These are phyloP conservation scores for Pimpla rufipes DNA, from an alignment of 2,888 invertebrate genomes.

Conservation along the genomic window DNA sequence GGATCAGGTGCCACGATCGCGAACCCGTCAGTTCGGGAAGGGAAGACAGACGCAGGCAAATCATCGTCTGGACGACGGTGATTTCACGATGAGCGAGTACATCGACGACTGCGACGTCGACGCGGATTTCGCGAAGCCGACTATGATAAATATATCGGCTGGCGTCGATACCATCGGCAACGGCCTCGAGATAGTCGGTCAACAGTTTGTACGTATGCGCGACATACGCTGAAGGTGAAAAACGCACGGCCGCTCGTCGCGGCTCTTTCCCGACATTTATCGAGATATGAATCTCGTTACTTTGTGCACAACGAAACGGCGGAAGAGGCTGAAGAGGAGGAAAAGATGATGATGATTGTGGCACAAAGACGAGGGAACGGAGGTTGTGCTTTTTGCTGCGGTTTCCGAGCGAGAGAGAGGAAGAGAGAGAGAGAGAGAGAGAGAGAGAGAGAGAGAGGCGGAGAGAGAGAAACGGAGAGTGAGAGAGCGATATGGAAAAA, in stretches of 20 bases:
- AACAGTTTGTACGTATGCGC: constrained; percentile 82
- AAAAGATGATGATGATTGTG: constrained; percentile 1
- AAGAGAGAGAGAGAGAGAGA: neutral
- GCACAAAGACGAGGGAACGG: constrained; percentile 23
- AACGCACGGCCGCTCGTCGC: constrained; percentile 60
- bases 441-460: neutral
- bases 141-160: constrained; percentile 78
- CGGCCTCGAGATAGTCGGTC: constrained; percentile 77
- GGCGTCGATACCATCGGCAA: constrained; percentile 77
- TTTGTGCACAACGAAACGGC: constrained; percentile 77
- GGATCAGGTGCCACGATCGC: constrained; percentile 82
- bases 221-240: constrained; percentile 82
- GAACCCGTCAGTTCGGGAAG: constrained; percentile 76
- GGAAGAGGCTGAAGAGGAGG: neutral
- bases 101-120: constrained; percentile 75
- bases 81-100: constrained; percentile 78
- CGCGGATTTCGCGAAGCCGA: constrained; percentile 78
- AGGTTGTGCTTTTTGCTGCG: constrained; percentile 78
- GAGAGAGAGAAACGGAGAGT: neutral
- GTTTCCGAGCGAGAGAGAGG: constrained; percentile 67
- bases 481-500: constrained; percentile 17
- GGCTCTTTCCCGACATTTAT: constrained; percentile 76
- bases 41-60: constrained; percentile 72
- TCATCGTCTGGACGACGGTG: constrained; percentile 71
- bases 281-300: constrained; percentile 84